Percentiles rank a stretch among this genome's conserved stretches.
These are phyloP conservation scores for Aphelinus certus DNA, from an alignment of 1,140 invertebrate genomes.

Conservation along the genomic window DNA sequence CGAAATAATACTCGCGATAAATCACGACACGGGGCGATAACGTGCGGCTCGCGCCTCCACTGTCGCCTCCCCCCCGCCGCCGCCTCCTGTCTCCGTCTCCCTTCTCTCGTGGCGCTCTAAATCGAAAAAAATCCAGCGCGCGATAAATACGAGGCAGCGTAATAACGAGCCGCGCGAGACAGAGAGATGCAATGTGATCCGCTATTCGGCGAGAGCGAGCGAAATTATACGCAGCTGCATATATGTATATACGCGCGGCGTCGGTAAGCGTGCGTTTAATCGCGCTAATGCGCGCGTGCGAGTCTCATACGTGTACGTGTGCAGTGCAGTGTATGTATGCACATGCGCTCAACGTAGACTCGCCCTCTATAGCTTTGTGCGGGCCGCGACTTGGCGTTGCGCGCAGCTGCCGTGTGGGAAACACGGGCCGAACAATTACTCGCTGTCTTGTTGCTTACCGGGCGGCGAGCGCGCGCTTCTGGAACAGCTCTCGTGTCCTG, in stretches of 20 bases:
- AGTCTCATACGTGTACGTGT: neutral
- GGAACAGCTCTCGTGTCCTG: slow-evolving; percentile 26
- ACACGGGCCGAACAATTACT: slow-evolving; percentile 27
- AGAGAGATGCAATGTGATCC: neutral
- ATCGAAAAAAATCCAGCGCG: neutral
- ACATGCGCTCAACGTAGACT: neutral
- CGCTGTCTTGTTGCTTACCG: slow-evolving; percentile 30
- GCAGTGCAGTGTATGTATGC: neutral
- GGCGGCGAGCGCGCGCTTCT: neutral
- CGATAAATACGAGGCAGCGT: neutral
- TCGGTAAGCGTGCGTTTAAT: slow-evolving; percentile 14
- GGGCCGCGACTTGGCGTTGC: neutral
- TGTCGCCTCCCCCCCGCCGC: neutral
- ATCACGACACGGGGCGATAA: slow-evolving; percentile 27
- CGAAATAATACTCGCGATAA: slow-evolving; percentile 32
- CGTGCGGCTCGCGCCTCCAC: neutral
- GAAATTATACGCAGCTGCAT: slow-evolving; percentile 1
- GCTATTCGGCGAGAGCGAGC: neutral
- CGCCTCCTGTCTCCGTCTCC: neutral
- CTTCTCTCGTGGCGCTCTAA: neutral
- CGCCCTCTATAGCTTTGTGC: neutral
- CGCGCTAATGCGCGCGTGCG: slow-evolving; percentile 16
- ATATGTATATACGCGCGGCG: neutral
- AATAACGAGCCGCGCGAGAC: neutral
- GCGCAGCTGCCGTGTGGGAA: slow-evolving; percentile 16